Evolutionary conservation across 1,140 invertebrate genomes (phyloP).

Genomic region (Drosophila pseudoobscura): DNA sequence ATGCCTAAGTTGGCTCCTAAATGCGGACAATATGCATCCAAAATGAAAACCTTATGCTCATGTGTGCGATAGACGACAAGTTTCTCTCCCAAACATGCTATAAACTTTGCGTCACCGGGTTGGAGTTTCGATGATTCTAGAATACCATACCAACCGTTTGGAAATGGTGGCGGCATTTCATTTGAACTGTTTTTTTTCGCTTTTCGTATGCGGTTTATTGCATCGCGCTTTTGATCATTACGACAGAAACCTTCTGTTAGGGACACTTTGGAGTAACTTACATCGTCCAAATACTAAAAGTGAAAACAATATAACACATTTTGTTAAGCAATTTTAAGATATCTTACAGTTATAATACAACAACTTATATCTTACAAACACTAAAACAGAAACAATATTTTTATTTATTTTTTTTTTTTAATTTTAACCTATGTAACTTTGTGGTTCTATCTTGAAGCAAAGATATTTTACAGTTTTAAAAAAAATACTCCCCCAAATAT

Average conservation of each 20-base stretch:
- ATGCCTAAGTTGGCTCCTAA: constrained; percentile 93
- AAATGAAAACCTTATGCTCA: constrained; percentile 86
- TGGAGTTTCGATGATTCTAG: constrained; percentile 88
- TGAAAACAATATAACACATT: background rate
- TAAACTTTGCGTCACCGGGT: constrained; percentile 86
- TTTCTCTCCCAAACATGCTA: constrained; percentile 89
- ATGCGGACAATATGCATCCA: constrained; percentile 95
- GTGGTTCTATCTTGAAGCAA: no score
- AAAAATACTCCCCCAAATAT: no score
- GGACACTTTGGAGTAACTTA: background rate
- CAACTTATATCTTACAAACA: background rate
- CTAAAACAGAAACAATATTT: background rate
- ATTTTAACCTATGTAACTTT: no score
- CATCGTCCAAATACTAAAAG: background rate
- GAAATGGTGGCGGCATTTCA: constrained; percentile 91
- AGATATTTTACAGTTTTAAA: no score
- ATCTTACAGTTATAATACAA: no score
- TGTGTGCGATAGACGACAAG: constrained; percentile 90
- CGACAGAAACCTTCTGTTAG: constrained; percentile 3
- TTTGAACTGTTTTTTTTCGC: constrained; percentile 81
- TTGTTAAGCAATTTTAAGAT: no score
- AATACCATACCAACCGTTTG: constrained; percentile 95
- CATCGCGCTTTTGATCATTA: constrained; percentile 33
- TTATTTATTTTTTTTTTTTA: background rate
- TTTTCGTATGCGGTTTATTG: constrained; percentile 61